Evolutionary conservation across 2,113 vertebrate genomes (phyloP).

Genomic region (Odobenus rosmarus): DNA sequence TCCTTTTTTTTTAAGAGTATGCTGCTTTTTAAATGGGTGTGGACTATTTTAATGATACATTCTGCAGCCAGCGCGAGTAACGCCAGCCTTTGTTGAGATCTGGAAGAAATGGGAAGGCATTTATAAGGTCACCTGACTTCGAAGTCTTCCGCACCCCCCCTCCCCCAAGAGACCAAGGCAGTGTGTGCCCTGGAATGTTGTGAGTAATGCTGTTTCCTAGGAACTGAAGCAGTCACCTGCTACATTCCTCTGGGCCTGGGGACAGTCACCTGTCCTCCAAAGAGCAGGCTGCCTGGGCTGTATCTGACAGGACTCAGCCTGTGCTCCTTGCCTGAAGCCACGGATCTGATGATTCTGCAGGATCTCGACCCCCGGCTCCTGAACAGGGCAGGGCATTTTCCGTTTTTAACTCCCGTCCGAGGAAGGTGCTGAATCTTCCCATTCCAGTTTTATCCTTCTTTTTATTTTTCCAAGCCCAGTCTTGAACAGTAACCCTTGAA

Average conservation of each 20-base stretch:
- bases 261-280: constrained; percentile 57
- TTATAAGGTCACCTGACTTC: constrained; percentile 16
- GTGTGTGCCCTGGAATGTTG: constrained; percentile 39
- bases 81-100: neutral
- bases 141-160: neutral
- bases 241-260: constrained; percentile 35
- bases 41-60: neutral
- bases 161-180: neutral
- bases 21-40: neutral
- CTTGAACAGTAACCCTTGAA: neutral
- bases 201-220: constrained; percentile 58
- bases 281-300: neutral
- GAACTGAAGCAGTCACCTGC: constrained; percentile 54
- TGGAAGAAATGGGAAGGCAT: neutral
- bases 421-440: neutral
- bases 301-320: neutral
- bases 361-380: neutral
- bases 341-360: neutral
- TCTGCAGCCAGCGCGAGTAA: neutral
- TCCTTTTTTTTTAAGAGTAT: constrained; percentile 23
- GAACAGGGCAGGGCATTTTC: neutral
- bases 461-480: neutral
- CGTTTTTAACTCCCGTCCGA: neutral
- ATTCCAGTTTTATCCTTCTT: neutral
- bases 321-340: neutral